Evolutionary conservation across 2,113 vertebrate genomes (phyloP), one percentile per base, ranked within the genome.

Genomic region (Poicephalus meyeri): DNA sequence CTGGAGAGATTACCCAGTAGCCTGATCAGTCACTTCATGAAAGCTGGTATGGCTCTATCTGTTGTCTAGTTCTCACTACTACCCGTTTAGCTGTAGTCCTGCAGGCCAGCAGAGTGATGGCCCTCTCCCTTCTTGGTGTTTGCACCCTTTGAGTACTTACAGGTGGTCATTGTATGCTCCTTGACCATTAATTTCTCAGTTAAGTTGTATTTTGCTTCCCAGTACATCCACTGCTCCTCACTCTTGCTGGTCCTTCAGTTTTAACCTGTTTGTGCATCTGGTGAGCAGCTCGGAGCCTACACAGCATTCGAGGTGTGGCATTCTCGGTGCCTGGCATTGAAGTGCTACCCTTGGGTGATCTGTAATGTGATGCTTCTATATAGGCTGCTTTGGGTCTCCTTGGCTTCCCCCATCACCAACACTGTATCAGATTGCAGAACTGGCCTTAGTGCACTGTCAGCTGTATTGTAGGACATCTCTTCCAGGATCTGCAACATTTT

Each of bases 341-440:
- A 92, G 80, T 55, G 80, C 84, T 82, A 53, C 89, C 79, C 91
- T 95, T 37, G 6, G 74, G 64, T 63, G 50, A 29, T 95, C 84
- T 80, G 92, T 95, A 96, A 97, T 4, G 5, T 53, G 86, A 88
- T 84, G 65, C 91, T 84, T 72, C 83, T 93, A 65, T 91, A 58
- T 18, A 35, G 83, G 33, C 65, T 44, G 41, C 71, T 73, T 91
- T 94, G 95, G 83, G 37, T 89, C 82, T 95, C 78, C 88, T 95
- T 95, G 92, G 93, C 93, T 95, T 97, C 52, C 93, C 91, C 86
- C 68, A 78, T 89, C 53, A 63, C 89, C 80, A 85, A 1, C 35
- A n/a, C 35, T 47, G 64, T 94, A 91, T 96, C 72, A 1, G 28
- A 44, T 96, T 96, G 91, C 97, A 88, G 61, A 70, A 42, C 8